Evolutionary conservation across 2,113 vertebrate genomes (phyloP).

Genomic region (Hydrolagus affinis): DNA sequence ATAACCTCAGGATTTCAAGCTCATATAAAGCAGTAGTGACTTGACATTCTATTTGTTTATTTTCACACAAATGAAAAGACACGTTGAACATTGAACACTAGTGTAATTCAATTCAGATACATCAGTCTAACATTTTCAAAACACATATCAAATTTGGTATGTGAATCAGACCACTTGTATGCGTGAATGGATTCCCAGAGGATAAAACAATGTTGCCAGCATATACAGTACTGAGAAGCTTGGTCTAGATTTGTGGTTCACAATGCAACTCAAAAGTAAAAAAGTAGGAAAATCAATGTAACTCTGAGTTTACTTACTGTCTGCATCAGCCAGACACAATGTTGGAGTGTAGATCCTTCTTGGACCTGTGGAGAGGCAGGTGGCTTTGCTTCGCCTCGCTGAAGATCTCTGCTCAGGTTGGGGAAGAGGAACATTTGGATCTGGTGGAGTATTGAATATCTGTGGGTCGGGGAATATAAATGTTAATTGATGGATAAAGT

Average conservation of each 20-base stretch:
- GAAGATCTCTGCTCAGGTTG: slow-evolving; percentile 76
- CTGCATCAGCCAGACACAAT: slow-evolving; percentile 84
- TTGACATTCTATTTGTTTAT: too few species aligned
- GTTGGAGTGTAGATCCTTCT: slow-evolving; percentile 73
- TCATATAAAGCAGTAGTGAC: too few species aligned
- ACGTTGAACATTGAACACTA: too few species aligned
- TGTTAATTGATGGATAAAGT: not conserved
- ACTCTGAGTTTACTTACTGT: slow-evolving; percentile 66
- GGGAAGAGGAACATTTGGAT: slow-evolving; percentile 79
- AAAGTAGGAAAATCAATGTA: not conserved
- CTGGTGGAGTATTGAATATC: slow-evolving; percentile 86
- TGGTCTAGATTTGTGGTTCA: not conserved
- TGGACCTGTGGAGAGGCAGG: slow-evolving; percentile 85
- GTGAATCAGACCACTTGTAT: too few species aligned
- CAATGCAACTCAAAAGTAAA: not conserved
- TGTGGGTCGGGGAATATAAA: slow-evolving; percentile 41
- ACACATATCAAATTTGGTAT: too few species aligned
- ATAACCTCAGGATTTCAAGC: too few species aligned
- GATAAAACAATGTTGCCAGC: too few species aligned
- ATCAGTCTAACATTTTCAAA: too few species aligned
- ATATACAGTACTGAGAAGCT: not conserved
- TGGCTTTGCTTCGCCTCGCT: slow-evolving; percentile 76
- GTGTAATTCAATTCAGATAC: too few species aligned
- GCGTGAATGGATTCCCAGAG: too few species aligned
- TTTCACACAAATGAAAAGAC: too few species aligned